These are phyloP conservation scores for Lordiphosa mommai DNA, from an alignment of 1,140 invertebrate species.

Conservation along the genomic window DNA sequence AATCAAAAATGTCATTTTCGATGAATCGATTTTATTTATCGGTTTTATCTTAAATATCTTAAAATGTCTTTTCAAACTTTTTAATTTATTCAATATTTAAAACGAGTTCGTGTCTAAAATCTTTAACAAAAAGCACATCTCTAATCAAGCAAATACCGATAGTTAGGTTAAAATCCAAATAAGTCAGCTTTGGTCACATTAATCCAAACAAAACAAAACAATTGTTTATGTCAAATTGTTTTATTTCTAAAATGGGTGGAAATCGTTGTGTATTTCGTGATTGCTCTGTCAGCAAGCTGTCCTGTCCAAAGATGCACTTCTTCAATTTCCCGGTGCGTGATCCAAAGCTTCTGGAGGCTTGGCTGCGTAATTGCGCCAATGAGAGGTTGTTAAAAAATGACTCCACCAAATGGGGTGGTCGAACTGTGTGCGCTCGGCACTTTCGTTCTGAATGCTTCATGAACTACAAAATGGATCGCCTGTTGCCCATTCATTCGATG, in stretches of 20 bases:
- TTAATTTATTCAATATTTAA: no score
- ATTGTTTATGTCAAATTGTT: background rate
- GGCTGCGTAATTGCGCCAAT: conserved; percentile 76
- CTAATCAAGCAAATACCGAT: no score
- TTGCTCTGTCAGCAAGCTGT: conserved; percentile 73
- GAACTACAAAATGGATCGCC: conserved; percentile 76
- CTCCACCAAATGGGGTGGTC: conserved; percentile 75
- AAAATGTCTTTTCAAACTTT: no score
- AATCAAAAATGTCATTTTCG: no score
- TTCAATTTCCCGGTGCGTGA: conserved; percentile 81
- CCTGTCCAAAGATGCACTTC: conserved; percentile 79
- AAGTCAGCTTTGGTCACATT: background rate
- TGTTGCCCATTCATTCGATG: conserved; percentile 16
- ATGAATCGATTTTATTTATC: no score
- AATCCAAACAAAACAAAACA: background rate
- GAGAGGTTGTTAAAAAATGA: conserved; percentile 68
- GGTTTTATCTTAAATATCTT: no score
- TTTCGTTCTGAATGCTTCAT: conserved; percentile 80
- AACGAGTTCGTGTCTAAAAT: no score
- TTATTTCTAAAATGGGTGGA: conserved; percentile 79
- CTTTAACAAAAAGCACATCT: no score
- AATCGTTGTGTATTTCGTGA: conserved; percentile 80
- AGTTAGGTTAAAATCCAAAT: no score
- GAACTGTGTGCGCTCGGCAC: conserved; percentile 80
- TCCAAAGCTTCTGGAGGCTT: conserved; percentile 66